phyloP scores from a whole-genome alignment of 2,797 vertebrate genomes.

The Lepilemur ruficaudatus region DNA sequence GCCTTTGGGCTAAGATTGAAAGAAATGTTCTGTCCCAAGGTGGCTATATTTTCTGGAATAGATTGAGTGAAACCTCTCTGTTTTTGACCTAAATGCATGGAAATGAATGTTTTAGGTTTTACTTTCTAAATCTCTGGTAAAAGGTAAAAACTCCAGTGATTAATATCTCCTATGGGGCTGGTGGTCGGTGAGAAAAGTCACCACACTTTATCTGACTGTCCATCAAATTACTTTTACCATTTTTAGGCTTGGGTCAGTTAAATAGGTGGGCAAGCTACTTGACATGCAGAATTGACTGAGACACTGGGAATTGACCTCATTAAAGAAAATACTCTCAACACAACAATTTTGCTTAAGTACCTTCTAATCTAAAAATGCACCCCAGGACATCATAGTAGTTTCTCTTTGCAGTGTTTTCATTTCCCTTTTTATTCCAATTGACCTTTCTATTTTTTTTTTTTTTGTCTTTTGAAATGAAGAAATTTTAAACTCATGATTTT shows the following conservation, averaged over 20 bases:
- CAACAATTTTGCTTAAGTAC: background rate
- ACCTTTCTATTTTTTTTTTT: background rate
- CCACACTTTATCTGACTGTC: background rate
- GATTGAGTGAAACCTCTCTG: constrained; percentile 31
- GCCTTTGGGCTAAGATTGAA: constrained; percentile 35
- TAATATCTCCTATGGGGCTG: background rate
- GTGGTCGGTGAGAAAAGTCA: background rate
- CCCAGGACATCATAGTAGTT: background rate
- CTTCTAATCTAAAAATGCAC: constrained; percentile 2
- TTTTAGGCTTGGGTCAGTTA: background rate
- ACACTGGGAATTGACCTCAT: background rate
- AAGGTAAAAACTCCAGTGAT: constrained; percentile 14
- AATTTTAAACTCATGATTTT: background rate
- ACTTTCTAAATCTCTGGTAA: constrained; percentile 36
- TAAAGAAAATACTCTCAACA: background rate
- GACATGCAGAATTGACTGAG: background rate
- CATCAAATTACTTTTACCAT: background rate
- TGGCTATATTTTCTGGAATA: constrained; percentile 59
- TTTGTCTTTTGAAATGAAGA: background rate
- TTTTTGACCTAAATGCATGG: background rate
- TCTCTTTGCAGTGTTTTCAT: background rate
- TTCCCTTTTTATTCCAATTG: background rate
- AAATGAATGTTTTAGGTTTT: constrained; percentile 40
- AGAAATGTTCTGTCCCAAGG: constrained; percentile 51
- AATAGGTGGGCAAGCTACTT: background rate